Conservation (phyloP, 37 sponge, comb jelly and placozoan species). For the Crambe crambe region DNA sequence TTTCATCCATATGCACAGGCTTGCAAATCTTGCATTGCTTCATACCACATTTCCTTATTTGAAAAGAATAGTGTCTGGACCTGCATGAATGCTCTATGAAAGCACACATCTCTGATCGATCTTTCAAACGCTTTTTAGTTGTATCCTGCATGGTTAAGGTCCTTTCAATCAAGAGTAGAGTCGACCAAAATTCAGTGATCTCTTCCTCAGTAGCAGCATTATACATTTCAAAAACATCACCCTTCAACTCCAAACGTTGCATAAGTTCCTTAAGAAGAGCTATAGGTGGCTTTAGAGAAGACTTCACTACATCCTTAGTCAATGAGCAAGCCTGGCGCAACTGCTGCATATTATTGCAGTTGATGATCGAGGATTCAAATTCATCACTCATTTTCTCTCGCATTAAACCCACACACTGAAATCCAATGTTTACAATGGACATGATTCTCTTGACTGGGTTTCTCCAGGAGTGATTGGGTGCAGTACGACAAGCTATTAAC, state of each 20-base stretch:
- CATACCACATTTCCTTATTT: too few relatives aligned
- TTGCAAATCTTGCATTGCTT: too few relatives aligned
- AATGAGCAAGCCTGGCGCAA: not conserved
- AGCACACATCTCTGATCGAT: not conserved
- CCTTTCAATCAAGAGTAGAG: not conserved
- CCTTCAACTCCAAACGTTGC: slow-evolving; percentile 29
- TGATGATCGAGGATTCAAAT: slow-evolving; percentile 24
- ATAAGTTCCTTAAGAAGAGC: slow-evolving; percentile 1
- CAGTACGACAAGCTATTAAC: slow-evolving; percentile 36
- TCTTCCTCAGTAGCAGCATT: slow-evolving; percentile 1
- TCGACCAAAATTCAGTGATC: slow-evolving; percentile 14
- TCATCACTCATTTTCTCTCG: slow-evolving; percentile 24
- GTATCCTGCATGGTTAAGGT: slow-evolving; percentile 2
- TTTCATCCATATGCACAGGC: too few relatives aligned
- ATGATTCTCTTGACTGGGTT: slow-evolving; percentile 53
- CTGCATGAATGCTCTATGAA: slow-evolving; percentile 38
- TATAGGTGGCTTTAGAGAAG: slow-evolving; percentile 26
- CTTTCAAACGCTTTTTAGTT: slow-evolving; percentile 5
- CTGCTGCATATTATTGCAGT: slow-evolving; percentile 11
- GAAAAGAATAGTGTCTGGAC: too few relatives aligned
- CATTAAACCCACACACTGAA: slow-evolving; percentile 61
- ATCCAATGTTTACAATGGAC: slow-evolving; percentile 42
- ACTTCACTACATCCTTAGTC: not conserved
- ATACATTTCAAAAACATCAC: slow-evolving; percentile 2
- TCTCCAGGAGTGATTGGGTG: slow-evolving; percentile 39